Evolutionary conservation across 2,797 vertebrate genomes (phyloP), one percentile per base, ranked within the genome.

Genomic region (Valencia hispanica): DNA sequence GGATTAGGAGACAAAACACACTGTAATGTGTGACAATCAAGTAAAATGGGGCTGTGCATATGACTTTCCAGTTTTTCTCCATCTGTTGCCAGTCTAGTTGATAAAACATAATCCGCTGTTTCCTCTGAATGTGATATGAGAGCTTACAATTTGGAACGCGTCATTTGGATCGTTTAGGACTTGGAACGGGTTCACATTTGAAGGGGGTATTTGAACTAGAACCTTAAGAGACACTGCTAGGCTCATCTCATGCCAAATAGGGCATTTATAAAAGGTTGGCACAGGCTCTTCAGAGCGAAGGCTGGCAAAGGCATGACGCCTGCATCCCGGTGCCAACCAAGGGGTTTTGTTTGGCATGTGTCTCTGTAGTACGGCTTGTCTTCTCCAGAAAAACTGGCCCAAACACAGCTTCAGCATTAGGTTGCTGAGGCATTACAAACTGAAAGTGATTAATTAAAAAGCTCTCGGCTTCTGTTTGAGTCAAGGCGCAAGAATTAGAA

Each of bases 181-280:
- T 94, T 94, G 93, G 94, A 94, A 84, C 76, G 74, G 85, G 75
- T 92, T 93, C 88, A 90, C 85, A 88, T 94, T 93, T 93, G 92
- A 91, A 93, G 91, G 90, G 91, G 89, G 91, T 93, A 82, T 93
- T 94, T 92, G 90, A 94, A 94, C 92, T 90, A 89, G 89, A 94
- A 93, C 91, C 90, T 95, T 93, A 90, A 92, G 89, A 92, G 92
- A 93, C 89, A 92, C 91, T 93, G 91, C 86, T 89, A 91, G 89
- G 91, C 92, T 92, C 83, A 69, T 90, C 90, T 89, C 86, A 82
- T 92, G 92, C 92, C 92, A 94, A 95, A 94, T 94, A 92, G 91
- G 93, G 91, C 93, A 94, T 94, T 94, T 94, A 93, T 93, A 92
- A 94, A 93, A 89, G 86, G 89, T 87, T 95, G 94, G 94, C 94